These are phyloP conservation scores for Toxotes lorentzi DNA, from an alignment of 2,797 vertebrate genomes.

Conservation along the genomic window DNA sequence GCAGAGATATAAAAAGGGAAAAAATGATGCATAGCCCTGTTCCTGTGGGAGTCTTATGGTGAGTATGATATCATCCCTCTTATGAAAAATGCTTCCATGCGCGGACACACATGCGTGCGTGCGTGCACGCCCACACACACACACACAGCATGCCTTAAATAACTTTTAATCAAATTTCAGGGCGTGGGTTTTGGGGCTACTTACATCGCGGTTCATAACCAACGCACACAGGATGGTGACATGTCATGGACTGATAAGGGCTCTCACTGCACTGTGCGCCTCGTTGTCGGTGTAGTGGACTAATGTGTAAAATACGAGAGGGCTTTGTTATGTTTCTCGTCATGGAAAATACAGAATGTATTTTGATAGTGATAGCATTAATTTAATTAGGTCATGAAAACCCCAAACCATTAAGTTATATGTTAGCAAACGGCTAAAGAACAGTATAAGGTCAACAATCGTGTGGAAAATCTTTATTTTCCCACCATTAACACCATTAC, in stretches of 20 bases:
- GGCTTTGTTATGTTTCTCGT: neutral
- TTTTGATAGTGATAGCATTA: neutral
- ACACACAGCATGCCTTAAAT: conserved; percentile 68
- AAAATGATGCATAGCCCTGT: conserved; percentile 76
- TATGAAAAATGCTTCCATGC: conserved; percentile 77
- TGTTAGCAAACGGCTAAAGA: neutral
- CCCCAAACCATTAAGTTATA: neutral
- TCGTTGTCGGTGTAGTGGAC: conserved; percentile 11
- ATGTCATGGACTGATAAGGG: conserved; percentile 50
- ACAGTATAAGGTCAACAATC: neutral
- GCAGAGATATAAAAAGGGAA: conserved; percentile 73
- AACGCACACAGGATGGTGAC: conserved; percentile 63
- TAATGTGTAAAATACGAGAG: conserved; percentile 21
- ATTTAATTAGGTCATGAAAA: neutral
- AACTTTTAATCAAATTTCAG: conserved; percentile 83
- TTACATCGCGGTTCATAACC: conserved; percentile 72
- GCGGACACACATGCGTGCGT: conserved; percentile 1
- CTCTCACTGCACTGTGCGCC: conserved; percentile 18
- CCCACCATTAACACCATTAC: neutral
- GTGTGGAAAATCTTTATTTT: neutral
- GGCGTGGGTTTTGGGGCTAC: conserved; percentile 68
- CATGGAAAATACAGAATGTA: neutral
- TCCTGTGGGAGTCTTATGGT: conserved; percentile 77
- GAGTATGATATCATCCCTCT: conserved; percentile 82
- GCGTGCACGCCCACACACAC: conserved; percentile 1